Evolutionary conservation across 2,113 vertebrate genomes (phyloP).

Genomic region (Ranitomeya variabilis): DNA sequence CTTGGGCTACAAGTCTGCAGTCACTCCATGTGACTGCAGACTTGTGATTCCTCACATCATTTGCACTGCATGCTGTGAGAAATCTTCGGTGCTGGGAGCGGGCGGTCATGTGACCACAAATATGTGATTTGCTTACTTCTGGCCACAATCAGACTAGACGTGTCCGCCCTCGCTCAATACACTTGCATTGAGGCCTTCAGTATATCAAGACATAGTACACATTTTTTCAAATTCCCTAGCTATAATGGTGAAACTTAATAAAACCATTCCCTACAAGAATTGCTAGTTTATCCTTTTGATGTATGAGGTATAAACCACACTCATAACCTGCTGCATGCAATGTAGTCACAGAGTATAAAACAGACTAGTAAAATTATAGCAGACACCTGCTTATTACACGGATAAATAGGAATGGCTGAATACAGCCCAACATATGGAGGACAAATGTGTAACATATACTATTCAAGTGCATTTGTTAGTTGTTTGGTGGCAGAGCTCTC

Average conservation of each 20-base stretch:
- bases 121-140: too few species aligned
- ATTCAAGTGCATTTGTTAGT: background rate
- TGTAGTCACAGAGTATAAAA: background rate
- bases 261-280: background rate
- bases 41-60: too few species aligned
- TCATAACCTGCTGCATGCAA: background rate
- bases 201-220: background rate
- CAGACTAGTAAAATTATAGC: background rate
- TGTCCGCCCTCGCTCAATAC: too few species aligned
- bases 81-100: too few species aligned
- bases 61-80: too few species aligned
- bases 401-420: background rate
- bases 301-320: background rate
- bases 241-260: background rate
- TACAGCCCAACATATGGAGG: background rate
- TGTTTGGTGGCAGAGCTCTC: background rate
- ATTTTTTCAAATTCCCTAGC: background rate
- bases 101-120: too few species aligned
- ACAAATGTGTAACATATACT: background rate
- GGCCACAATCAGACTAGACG: too few species aligned
- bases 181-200: too few species aligned
- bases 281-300: background rate
- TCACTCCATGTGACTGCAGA: too few species aligned
- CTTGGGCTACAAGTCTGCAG: too few species aligned
- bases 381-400: background rate